Evolutionary conservation across 2,797 vertebrate genomes (phyloP).

Genomic region (Molossus alvarezi): DNA sequence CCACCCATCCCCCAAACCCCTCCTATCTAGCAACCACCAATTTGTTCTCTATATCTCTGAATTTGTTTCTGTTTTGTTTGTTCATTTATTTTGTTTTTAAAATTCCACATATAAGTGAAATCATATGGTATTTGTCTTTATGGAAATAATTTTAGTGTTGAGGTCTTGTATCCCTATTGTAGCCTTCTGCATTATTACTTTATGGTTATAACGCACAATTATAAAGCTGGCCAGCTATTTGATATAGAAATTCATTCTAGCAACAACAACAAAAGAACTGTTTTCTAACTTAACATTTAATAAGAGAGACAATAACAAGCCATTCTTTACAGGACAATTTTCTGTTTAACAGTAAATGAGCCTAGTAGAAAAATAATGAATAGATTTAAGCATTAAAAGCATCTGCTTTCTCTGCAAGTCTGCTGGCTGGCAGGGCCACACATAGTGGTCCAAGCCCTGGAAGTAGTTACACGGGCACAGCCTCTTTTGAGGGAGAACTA

Average conservation of each 20-base stretch:
- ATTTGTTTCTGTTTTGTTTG: neutral
- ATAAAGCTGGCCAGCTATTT: neutral
- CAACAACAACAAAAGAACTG: neutral
- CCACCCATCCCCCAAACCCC: fast-evolving
- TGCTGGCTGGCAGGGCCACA: neutral
- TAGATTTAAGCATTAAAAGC: constrained; percentile 44
- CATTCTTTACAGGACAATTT: constrained; percentile 25
- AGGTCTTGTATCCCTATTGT: neutral
- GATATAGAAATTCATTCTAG: constrained; percentile 65
- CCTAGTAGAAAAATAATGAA: constrained; percentile 34
- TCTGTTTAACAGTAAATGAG: constrained; percentile 27
- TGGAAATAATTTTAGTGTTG: constrained; percentile 51
- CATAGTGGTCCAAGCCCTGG: neutral
- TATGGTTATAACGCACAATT: constrained; percentile 10
- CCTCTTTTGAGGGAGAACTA: neutral
- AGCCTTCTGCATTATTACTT: constrained; percentile 2
- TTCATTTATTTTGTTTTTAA: neutral
- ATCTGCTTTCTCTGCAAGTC: constrained; percentile 39
- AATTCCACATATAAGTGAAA: neutral
- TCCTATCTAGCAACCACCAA: neutral
- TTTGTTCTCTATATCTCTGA: neutral
- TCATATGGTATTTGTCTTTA: neutral
- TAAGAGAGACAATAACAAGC: constrained; percentile 24
- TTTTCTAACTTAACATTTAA: constrained; percentile 54
- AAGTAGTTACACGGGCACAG: neutral